Evolutionary conservation across 2,888 invertebrate species (phyloP), one percentile per base, ranked within the genome.

Genomic region (Monoplex corrugatus): DNA sequence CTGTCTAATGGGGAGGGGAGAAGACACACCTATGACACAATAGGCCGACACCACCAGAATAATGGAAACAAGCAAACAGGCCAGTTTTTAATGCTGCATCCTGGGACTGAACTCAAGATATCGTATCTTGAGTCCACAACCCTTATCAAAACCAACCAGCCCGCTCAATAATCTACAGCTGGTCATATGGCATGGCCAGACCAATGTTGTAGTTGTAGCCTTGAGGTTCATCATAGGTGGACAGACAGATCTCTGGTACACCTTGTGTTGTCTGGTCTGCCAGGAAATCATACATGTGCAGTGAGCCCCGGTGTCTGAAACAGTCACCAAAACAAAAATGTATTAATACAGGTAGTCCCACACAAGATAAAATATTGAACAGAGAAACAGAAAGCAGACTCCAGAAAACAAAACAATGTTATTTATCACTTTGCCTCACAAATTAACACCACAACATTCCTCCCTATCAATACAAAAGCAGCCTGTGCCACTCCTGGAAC

Each of bases 181-280:
- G 89, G 89, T 95, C 95, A 89, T 95, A 95, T 0, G 95, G 95
- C 87, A 95, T 91, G 32, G 94, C 93, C 35, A 95, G 93, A 16
- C 92, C 89, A 10, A 95, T 94, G 89, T 95, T 95, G 90, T 95
- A 95, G 91, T 94, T 94, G 45, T 94, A 95, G 10, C 94, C 94
- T 35, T 94, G 93, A 0, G 95, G 95, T 85, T 94, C 93, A 90
- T 95, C 95, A 86, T 94, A 95, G 0, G 94, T 93, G 2, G 95
- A 95, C 16, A 93, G 92, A 89, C 95, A 95, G 23, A 95, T 95
- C 63, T 94, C 93, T 8, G 95, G 95, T 8, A 95, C 90, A 8
- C 93, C 94, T 78, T 93, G 90, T 2, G 93, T 93, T 0, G 91
- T 92, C 87, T 94, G 94, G 84, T 95, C 93, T 19, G 91, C 92